These are phyloP conservation scores for Zoanthus solanderi DNA, from an alignment of 92 coral and sea anemone species.

Conservation along the genomic window DNA sequence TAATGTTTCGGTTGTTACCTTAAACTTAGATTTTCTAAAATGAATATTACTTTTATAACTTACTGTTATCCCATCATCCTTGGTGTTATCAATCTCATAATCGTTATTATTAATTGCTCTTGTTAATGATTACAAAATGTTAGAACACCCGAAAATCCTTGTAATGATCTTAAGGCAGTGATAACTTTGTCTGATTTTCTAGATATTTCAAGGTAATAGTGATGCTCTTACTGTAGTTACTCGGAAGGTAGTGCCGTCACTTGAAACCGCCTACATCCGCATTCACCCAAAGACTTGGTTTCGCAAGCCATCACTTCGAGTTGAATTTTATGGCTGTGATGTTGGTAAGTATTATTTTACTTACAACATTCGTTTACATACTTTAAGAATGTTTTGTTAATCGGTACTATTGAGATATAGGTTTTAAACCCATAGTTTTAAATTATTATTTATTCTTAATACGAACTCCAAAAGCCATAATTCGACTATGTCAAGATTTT, in stretches of 20 bases:
- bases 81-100: neutral
- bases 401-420: too few relatives aligned
- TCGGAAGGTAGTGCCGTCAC: neutral
- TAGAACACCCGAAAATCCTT: neutral
- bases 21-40: too few relatives aligned
- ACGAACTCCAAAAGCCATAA: too few relatives aligned
- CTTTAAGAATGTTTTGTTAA: too few relatives aligned
- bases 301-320: neutral
- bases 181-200: neutral
- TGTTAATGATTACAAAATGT: too few relatives aligned
- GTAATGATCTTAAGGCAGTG: too few relatives aligned
- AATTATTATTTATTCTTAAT: too few relatives aligned
- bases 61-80: neutral
- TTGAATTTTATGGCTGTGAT: slow-evolving; percentile 24
- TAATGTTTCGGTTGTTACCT: neutral
- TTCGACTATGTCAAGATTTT: too few relatives aligned
- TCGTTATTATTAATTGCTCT: neutral
- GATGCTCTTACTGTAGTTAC: neutral
- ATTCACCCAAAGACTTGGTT: slow-evolving; percentile 11
- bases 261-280: slow-evolving; percentile 19
- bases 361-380: too few relatives aligned
- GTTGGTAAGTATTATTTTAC: neutral
- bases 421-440: too few relatives aligned
- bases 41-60: neutral
- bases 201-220: slow-evolving; percentile 1